Evolutionary conservation across 2,797 vertebrate species (phyloP), one percentile per base, ranked within the genome.

Genomic region (Notolepis coatsorum): DNA sequence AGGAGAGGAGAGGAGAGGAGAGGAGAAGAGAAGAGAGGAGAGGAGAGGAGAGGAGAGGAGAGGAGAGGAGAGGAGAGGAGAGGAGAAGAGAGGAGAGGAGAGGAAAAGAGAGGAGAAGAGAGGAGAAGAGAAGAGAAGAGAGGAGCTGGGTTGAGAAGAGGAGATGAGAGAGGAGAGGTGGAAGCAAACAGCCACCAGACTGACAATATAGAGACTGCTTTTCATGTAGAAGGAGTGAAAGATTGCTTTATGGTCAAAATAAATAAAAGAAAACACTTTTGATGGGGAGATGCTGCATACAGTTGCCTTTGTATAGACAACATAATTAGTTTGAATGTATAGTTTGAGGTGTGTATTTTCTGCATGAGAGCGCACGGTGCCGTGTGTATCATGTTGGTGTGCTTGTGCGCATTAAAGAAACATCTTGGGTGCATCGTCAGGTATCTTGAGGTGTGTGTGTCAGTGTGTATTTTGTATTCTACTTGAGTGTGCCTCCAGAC

Each of bases 381-480:
- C n/a, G n/a, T n/a, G n/a, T n/a, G n/a, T n/a, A n/a, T n/a, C n/a
- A n/a, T n/a, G n/a, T 31, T 3, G 17, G 3, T 57, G 38, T 9
- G 5, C 9, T 43, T 56, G 52, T 66, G 55, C n/a, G n/a, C n/a
- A n/a, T n/a, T n/a, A n/a, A n/a, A n/a, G n/a, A n/a, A n/a, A n/a
- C n/a, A n/a, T n/a, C n/a, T n/a, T 18, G 55, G 59, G 45, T 45
- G 46, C 62, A 48, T 5, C 53, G 59, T n/a, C n/a, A n/a, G n/a
- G n/a, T n/a, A n/a, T n/a, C n/a, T n/a, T n/a, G n/a, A 45, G 28
- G 63, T 48, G 61, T 50, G 58, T 55, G 25, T 58, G 25, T 28
- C 35, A 55, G 57, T 55, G 49, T 28, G 53, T 61, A 39, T 77
- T n/a, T 77, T 9, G 65, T 50, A 82, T 81, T 84, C 65, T 38